Percentiles rank a stretch among this genome's conserved stretches.
Conservation (phyloP, 2,888 invertebrate species). For the Sicus ferrugineus region DNA sequence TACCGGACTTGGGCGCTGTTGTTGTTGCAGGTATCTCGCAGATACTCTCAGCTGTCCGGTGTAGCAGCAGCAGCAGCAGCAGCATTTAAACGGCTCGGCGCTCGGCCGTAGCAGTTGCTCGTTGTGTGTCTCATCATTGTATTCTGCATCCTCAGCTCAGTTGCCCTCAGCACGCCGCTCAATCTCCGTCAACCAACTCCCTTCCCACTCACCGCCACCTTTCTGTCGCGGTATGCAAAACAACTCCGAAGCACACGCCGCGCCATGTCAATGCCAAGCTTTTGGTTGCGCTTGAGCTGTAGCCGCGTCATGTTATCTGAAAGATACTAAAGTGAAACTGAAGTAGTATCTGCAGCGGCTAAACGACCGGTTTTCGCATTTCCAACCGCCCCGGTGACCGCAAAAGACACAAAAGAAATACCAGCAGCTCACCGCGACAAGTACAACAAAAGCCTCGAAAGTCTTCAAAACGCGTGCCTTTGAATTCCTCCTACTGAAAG, state of each 20-base stretch:
- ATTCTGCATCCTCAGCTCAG: neutral
- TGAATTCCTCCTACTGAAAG: neutral
- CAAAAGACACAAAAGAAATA: neutral
- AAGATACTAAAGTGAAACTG: conserved; percentile 25
- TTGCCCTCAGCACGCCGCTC: too few relatives aligned
- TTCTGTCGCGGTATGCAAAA: conserved; percentile 11
- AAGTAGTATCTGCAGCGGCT: conserved; percentile 3
- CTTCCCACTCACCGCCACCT: neutral
- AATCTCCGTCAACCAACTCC: neutral
- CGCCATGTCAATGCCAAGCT: conserved; percentile 28
- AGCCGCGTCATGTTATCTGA: neutral
- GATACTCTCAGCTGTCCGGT: neutral
- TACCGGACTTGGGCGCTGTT: neutral
- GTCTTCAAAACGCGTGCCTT: neutral
- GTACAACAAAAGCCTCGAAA: neutral
- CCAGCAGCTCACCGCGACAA: neutral
- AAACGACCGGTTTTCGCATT: conserved; percentile 21
- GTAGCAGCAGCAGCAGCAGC: neutral
- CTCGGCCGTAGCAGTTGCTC: conserved; percentile 6
- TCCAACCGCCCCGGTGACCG: neutral
- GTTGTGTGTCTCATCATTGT: conserved; percentile 2
- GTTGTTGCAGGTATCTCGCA: neutral
- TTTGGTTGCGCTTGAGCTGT: neutral
- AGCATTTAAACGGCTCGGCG: neutral
- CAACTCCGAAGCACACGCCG: conserved; percentile 16